These are phyloP conservation scores for Catharus fuscescens DNA, from an alignment of 2,113 vertebrate species.

Conservation along the genomic window DNA sequence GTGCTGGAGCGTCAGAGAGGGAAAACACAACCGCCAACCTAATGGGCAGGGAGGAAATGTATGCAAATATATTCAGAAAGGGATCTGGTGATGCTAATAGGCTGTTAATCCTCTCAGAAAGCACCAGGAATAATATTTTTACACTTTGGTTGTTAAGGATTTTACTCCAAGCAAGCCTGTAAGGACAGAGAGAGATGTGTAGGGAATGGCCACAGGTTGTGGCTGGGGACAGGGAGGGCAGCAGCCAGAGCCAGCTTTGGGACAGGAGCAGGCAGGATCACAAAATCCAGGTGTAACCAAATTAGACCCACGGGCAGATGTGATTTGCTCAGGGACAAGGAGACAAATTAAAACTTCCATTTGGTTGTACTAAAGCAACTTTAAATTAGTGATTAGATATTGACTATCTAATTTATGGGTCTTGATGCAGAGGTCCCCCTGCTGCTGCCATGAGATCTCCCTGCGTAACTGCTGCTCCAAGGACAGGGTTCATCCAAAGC, in stretches of 20 bases:
- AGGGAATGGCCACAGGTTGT: fast-evolving
- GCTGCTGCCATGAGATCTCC: background rate
- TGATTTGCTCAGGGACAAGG: background rate
- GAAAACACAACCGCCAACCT: slow-evolving; percentile 45
- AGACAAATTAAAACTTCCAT: background rate
- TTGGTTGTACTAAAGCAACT: background rate
- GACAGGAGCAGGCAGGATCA: background rate
- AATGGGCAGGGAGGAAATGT: slow-evolving; percentile 60
- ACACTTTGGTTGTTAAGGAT: background rate
- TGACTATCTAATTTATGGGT: background rate
- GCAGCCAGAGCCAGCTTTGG: background rate
- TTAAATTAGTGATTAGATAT: background rate
- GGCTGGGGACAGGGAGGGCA: background rate
- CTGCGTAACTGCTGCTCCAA: fast-evolving
- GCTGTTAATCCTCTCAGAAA: slow-evolving; percentile 27
- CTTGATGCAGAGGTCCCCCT: fast-evolving
- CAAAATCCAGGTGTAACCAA: background rate
- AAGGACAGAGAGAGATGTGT: background rate
- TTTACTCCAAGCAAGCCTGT: background rate
- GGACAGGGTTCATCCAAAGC: background rate
- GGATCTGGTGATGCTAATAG: slow-evolving; percentile 18
- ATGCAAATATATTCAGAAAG: slow-evolving; percentile 62
- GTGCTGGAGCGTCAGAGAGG: slow-evolving; percentile 4
- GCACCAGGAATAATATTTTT: slow-evolving; percentile 31
- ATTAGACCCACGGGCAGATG: background rate